Conservation (phyloP, 2,888 invertebrate species). For the Drosophila algonquin region DNA sequence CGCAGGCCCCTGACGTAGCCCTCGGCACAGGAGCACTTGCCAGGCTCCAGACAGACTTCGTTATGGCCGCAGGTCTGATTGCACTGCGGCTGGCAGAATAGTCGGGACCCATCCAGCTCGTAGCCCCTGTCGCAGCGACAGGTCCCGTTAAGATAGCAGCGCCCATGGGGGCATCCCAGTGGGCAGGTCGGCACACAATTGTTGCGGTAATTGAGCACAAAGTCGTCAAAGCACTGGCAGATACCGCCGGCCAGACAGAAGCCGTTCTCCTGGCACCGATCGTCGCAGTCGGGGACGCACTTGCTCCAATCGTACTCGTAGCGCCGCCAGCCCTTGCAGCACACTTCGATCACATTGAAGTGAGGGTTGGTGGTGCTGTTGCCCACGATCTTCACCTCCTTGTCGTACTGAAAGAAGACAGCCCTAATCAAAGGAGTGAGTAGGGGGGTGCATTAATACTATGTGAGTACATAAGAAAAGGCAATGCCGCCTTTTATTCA, state of each 20-base stretch:
- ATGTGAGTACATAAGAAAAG: too few species aligned
- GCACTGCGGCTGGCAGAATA: constrained; percentile 86
- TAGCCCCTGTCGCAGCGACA: constrained; percentile 81
- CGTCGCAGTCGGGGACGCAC: constrained; percentile 84
- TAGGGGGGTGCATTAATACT: too few species aligned
- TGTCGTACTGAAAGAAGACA: constrained; percentile 82
- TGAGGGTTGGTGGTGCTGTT: constrained; percentile 74
- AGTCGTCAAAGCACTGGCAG: constrained; percentile 82
- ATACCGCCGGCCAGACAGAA: constrained; percentile 83
- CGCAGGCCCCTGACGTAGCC: constrained; percentile 69
- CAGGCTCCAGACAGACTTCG: constrained; percentile 87
- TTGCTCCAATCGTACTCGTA: constrained; percentile 86
- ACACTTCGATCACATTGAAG: constrained; percentile 87
- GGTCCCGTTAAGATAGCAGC: constrained; percentile 82
- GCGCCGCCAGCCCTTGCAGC: constrained; percentile 89
- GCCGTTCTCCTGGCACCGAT: constrained; percentile 83
- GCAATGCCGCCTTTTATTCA: too few species aligned
- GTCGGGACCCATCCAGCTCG: constrained; percentile 82
- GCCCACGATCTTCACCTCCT: constrained; percentile 83
- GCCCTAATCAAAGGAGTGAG: constrained; percentile 61
- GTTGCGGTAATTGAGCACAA: constrained; percentile 79
- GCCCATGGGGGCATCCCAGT: constrained; percentile 81
- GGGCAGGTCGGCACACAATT: constrained; percentile 79
- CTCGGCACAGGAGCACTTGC: constrained; percentile 85
- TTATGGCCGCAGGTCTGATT: constrained; percentile 86